These are phyloP conservation scores for Tiliacea citrago DNA, from an alignment of 2,888 invertebrate species.

Conservation along the genomic window DNA sequence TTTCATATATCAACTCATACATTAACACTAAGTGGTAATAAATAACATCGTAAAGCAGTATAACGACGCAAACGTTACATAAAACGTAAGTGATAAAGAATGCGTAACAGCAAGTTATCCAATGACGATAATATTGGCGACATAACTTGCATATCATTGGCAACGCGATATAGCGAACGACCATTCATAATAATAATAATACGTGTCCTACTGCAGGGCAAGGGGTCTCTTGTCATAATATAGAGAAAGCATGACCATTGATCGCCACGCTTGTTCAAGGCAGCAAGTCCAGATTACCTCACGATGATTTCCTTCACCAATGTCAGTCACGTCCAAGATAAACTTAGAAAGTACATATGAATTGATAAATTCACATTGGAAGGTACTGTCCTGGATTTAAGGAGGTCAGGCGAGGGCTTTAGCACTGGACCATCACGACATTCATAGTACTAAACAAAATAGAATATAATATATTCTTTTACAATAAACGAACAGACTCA, in stretches of 20 bases:
- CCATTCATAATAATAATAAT: background rate
- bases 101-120: conserved; percentile 44
- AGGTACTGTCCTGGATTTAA: background rate
- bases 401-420: background rate
- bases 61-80: conserved; percentile 48
- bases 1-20: conserved; percentile 28
- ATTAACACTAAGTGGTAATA: conserved; percentile 45
- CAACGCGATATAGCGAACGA: conserved; percentile 2
- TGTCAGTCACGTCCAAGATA: too few species aligned
- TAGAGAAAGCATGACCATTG: background rate
- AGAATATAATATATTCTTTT: background rate
- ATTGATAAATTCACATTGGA: background rate
- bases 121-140: conserved; percentile 37
- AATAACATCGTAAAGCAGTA: conserved; percentile 48
- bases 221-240: background rate
- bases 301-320: too few species aligned
- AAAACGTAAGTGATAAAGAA: conserved; percentile 49
- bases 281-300: background rate
- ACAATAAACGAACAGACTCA: background rate
- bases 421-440: background rate
- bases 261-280: background rate
- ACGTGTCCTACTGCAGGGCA: background rate
- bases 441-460: background rate
- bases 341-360: background rate
- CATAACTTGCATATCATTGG: conserved; percentile 26